Base-by-base conservation (phyloP, 2,113 vertebrate genomes). In the Rhea pennata region DNA sequence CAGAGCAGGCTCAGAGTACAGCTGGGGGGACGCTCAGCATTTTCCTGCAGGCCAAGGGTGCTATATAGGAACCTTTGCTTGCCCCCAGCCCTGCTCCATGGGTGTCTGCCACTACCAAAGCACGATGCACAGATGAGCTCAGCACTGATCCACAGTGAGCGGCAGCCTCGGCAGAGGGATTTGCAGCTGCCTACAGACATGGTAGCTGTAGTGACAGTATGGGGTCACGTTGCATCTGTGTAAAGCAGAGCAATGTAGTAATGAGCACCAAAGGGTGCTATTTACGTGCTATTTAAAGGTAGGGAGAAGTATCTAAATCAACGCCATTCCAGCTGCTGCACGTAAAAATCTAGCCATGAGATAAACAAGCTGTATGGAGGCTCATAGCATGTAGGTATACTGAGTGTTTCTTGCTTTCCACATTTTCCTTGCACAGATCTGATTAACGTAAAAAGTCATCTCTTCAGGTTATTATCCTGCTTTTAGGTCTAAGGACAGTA, bases 81-180 rank as follows among this genome's bases (percentile, higher is more conserved):
- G 3, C 27, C 66, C 15, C 39, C 76, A 67, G 84, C 77, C 84
- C 77, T 7, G 8, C 50, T 39, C 31, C 22, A 0, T 24, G 31
- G 19, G 27, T 74, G 56, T n/a, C 1, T 4, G 26, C 23, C 0
- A 0, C 44, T 21, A 10, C 51, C n/a, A 1, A 2, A n/a, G 82
- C 85, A 44, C 0, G 0, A 10, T 10, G 31, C 3, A 1, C 0
- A 0, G 31, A 15, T 23, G 5, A 69, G 44, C 48, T 76, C 0
- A 0, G 50, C 0, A 0, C 39, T n/a, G 50, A 29, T n/a, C 59
- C 53, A 26, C 27, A 67, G 65, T 27, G 27, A 56, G 54, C 15
- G 1, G 65, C 29, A 81, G n/a, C 71, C 53, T 48, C 4, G 5
- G 48, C 62, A 8, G 5, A 61, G 87, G 73, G 81, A 29, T 61